Base-by-base conservation (phyloP, 2,113 vertebrate genomes). In the Cygnus buccinator region DNA sequence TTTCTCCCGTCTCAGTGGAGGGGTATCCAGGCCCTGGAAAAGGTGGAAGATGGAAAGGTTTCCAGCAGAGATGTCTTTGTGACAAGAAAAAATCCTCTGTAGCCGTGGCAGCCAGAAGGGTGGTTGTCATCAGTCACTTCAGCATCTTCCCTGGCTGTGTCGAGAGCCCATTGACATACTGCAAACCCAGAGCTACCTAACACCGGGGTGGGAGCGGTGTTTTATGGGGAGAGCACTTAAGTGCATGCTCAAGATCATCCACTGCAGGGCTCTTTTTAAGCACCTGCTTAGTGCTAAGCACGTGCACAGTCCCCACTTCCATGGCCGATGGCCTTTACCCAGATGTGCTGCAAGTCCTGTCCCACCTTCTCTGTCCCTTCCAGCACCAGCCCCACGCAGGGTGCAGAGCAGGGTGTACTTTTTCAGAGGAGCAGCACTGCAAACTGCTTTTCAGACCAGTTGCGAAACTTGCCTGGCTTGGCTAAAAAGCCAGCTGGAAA, bases 21-120 rank as follows among this genome's bases (percentile, higher is more conserved):
- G 0, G 0, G 46, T 2, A 7, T 58, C 33, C 46, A 3, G 79
- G 31, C 31, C 3, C 21, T 1, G 52, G n/a, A 12, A 19, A 9
- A 39, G 52, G 57, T 11, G 26, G 65, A 17, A 21, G 28, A 50
- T 44, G 71, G 68, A 41, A 43, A 52, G 5, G 18, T 33, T 50
- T 12, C 48, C 59, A 61, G 68, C 43, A 37, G 22, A 4, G 22
- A n/a, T 6, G 5, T 7, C 37, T 75, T 9, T 6, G 37, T 2
- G 22, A 54, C 62, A 33, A 68, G 37, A 54, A 39, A 26, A 28
- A 28, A 1, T 20, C 13, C 3, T 4, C 48, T 5, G 12, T 11
- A 37, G 84, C 54, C 2, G 9, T 1, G 16, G 65, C 65, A 62
- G 73, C 28, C 1, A 2, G 35, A 22, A 15, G 10, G 31, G 65